These are phyloP conservation scores for Eulemur rubriventer DNA, from an alignment of 2,797 vertebrate genomes.

Conservation along the genomic window DNA sequence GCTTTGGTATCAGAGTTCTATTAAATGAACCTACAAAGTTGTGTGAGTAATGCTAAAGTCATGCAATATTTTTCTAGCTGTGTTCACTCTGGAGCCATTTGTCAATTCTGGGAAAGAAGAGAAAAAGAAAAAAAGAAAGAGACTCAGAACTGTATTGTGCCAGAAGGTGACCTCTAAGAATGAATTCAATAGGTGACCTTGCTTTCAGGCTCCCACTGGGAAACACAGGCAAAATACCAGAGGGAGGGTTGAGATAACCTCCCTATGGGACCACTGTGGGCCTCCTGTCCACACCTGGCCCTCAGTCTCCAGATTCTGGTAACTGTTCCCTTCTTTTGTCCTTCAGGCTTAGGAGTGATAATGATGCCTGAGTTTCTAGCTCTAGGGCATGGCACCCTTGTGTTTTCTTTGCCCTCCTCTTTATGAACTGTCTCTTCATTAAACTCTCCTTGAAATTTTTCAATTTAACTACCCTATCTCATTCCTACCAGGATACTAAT, in stretches of 20 bases:
- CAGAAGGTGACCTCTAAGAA: background rate
- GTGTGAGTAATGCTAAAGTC: slow-evolving; percentile 12
- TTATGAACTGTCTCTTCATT: background rate
- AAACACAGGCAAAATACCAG: background rate
- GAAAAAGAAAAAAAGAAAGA: background rate
- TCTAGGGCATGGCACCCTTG: background rate
- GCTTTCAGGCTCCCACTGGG: background rate
- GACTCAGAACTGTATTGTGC: background rate
- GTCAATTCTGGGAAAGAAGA: background rate
- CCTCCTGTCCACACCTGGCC: background rate
- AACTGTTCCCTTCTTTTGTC: background rate
- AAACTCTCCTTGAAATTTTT: background rate
- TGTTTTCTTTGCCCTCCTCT: background rate
- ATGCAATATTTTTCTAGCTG: background rate
- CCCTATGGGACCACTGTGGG: rapidly evolving
- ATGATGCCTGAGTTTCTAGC: background rate
- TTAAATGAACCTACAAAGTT: slow-evolving; percentile 64
- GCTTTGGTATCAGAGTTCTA: background rate
- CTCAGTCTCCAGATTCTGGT: background rate
- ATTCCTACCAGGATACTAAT: background rate
- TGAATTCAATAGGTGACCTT: background rate
- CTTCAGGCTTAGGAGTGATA: background rate
- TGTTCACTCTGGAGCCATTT: background rate
- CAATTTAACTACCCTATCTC: background rate
- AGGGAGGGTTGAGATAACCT: background rate